Base-by-base conservation (phyloP, 2,797 vertebrate genomes). In the Pseudomugil gertrudae region DNA sequence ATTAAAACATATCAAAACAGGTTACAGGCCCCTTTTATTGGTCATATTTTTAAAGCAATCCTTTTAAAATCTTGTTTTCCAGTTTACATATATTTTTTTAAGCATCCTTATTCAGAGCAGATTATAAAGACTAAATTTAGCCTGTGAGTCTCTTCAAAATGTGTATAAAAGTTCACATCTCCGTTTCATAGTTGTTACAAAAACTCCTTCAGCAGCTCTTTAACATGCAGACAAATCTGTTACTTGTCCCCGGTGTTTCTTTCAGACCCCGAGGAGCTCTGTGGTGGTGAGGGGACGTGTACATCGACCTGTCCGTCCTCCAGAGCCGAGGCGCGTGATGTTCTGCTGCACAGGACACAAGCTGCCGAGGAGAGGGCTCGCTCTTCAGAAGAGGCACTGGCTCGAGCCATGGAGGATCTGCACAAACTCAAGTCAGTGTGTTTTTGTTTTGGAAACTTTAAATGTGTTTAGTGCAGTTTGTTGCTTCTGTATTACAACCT, bases 201-300 rank as follows among this genome's bases (percentile, higher is more conserved):
- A 50, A 30, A 5, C 4, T 0, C 47, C 17, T 29, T 10, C 10
- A 21, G 27, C 47, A 43, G 5, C 24, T 1, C n/a, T 54, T 63
- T 48, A 19, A 27, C 30, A 24, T 14, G 19, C 2, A 32, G 15
- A 29, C 2, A 19, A 10, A 3, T 35, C 1, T 21, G 8, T 45
- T 27, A 17, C 8, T 29, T 64, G 17, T 14, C 43, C 17, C 43
- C 15, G 23, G n/a, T 72, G 45, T 54, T 57, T 54, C n/a, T 57
- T 2, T 14, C 80, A 99, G 98, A 99, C 86, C 91, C 93, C 0
- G 96, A 96, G 80, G 97, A 97, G 69, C 84, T 97, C 67, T 94
- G 92, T 74, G 83, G 32, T 0, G 33, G 0, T 0, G 89, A 93
- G n/a, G 71, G 21, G 0, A 0, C 40, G 1, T 74, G 81, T 6